Evolutionary conservation across 2,113 vertebrate species (phyloP).

Genomic region (Notarius lentiginosus): DNA sequence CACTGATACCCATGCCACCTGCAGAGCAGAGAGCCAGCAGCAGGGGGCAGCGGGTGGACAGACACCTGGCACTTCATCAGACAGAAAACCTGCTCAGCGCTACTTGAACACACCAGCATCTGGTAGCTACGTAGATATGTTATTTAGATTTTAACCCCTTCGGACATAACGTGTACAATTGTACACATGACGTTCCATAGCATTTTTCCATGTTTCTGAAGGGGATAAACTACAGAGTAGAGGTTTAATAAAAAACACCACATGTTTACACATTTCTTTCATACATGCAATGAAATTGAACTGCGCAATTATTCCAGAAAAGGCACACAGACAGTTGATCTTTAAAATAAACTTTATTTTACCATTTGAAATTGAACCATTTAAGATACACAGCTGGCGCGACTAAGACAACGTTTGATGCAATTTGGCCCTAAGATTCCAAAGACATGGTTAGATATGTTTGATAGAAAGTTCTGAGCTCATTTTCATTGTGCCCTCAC

Average conservation of each 20-base stretch:
- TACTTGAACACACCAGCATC: conserved; percentile 22
- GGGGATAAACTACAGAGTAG: background rate
- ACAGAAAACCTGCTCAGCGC: conserved; percentile 40
- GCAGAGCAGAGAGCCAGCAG: conserved; percentile 44
- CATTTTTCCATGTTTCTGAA: too few relatives aligned
- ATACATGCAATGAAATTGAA: background rate
- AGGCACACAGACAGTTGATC: conserved; percentile 55
- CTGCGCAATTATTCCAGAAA: conserved; percentile 11
- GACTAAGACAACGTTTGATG: conserved; percentile 76
- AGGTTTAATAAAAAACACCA: background rate
- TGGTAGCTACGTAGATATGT: background rate
- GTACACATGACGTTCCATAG: too few relatives aligned
- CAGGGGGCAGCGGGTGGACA: conserved; percentile 41
- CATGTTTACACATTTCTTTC: conserved; percentile 3
- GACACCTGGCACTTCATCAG: conserved; percentile 26
- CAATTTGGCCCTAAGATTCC: conserved; percentile 76
- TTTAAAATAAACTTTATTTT: conserved; percentile 84
- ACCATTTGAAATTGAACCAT: conserved; percentile 78
- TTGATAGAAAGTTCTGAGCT: conserved; percentile 64
- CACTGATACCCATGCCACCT: conserved; percentile 51
- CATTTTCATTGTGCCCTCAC: conserved; percentile 65
- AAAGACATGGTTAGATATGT: conserved; percentile 73
- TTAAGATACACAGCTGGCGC: conserved; percentile 77
- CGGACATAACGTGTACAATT: too few relatives aligned
- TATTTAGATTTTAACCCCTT: background rate